Percentiles rank a stretch among this genome's conserved stretches.
Conservation (phyloP, 2,797 vertebrate genomes). For the Pangasius macronema region DNA sequence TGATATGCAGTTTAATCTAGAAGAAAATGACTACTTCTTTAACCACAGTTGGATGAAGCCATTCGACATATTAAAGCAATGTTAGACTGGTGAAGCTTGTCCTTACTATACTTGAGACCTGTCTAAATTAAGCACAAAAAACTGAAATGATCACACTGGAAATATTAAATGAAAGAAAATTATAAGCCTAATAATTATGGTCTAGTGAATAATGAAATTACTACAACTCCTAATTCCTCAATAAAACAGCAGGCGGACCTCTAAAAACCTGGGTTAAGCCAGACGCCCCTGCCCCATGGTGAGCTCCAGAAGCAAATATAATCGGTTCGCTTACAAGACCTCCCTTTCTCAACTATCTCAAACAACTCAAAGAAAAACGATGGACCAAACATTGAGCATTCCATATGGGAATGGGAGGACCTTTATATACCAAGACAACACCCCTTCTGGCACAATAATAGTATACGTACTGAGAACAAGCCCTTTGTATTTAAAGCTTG, state of each 20-base stretch:
- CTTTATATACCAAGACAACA: no score
- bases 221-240: neutral
- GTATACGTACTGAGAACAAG: no score
- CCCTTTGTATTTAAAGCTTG: no score
- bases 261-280: no score
- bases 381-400: no score
- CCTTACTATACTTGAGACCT: neutral
- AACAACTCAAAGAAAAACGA: no score
- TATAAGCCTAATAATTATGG: constrained; percentile 7
- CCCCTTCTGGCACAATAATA: no score
- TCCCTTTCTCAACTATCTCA: no score
- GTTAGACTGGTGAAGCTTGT: neutral
- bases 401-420: no score
- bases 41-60: neutral
- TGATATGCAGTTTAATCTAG: constrained; percentile 12
- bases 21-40: neutral
- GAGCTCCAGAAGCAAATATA: no score
- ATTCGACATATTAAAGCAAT: neutral
- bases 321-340: no score
- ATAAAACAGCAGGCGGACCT: constrained; percentile 10
- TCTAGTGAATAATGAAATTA: constrained; percentile 4
- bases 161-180: constrained; percentile 3
- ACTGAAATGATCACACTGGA: neutral
- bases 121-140: neutral
- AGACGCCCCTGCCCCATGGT: no score